phyloP scores from a whole-genome alignment of 2,888 invertebrate genomes.

The Cantharis lateralis region DNA sequence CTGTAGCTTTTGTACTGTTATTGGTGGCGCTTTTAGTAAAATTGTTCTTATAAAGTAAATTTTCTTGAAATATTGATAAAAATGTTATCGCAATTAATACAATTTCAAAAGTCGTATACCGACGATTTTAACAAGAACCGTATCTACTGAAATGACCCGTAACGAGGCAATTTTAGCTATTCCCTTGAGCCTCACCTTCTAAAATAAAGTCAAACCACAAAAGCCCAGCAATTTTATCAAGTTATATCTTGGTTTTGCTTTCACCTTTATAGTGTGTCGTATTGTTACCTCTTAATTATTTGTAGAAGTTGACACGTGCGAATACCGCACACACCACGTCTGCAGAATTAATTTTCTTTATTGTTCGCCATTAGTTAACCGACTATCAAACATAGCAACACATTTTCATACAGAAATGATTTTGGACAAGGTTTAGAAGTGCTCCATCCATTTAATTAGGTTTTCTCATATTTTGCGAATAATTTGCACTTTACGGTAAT shows the following conservation, averaged over 20 bases:
- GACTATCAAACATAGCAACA: neutral
- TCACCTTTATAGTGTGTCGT: conserved; percentile 31
- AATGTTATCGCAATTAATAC: conserved; percentile 28
- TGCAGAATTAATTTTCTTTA: conserved; percentile 22
- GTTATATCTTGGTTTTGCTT: conserved; percentile 30
- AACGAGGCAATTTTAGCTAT: conserved; percentile 41
- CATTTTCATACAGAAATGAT: neutral
- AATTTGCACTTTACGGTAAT: conserved; percentile 15
- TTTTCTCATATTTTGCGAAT: neutral
- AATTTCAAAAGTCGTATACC: conserved; percentile 27
- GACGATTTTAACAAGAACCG: conserved; percentile 38
- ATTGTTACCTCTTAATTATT: conserved; percentile 30
- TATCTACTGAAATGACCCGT: conserved; percentile 40
- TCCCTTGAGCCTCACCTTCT: conserved; percentile 33
- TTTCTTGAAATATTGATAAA: conserved; percentile 10
- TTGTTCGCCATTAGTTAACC: conserved; percentile 17
- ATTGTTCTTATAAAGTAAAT: neutral
- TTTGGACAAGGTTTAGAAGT: neutral
- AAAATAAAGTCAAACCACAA: conserved; percentile 30
- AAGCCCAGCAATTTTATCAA: conserved; percentile 28
- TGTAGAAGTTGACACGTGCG: conserved; percentile 24
- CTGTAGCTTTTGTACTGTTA: neutral
- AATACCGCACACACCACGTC: conserved; percentile 5
- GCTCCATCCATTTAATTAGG: neutral
- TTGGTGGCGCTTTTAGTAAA: neutral